These are phyloP conservation scores for Cyclura pinguis DNA, from an alignment of 2,797 vertebrate species.

Conservation along the genomic window DNA sequence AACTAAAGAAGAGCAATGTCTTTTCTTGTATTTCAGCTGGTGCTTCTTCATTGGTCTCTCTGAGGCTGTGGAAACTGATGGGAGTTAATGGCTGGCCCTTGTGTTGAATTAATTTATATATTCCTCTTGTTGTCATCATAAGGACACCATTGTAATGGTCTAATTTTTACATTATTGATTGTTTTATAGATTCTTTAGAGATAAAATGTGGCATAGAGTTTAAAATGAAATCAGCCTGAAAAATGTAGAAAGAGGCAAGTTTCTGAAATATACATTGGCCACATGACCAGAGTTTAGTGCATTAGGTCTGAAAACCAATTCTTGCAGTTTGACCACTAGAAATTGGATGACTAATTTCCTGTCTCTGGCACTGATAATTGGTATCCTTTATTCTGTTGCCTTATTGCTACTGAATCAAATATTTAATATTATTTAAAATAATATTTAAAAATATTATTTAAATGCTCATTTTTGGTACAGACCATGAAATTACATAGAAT, in stretches of 20 bases:
- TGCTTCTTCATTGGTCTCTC: not conserved
- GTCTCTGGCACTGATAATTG: too few relatives aligned
- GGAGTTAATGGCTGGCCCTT: not conserved
- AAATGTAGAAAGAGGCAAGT: not conserved
- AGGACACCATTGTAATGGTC: not conserved
- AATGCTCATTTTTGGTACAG: too few relatives aligned
- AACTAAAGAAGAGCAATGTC: not conserved
- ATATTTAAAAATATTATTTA: too few relatives aligned
- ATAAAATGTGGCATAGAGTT: not conserved
- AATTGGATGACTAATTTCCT: too few relatives aligned
- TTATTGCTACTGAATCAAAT: too few relatives aligned
- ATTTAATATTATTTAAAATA: too few relatives aligned
- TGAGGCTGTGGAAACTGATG: not conserved
- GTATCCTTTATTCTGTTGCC: too few relatives aligned
- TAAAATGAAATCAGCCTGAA: not conserved
- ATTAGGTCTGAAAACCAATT: too few relatives aligned
- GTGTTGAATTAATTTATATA: conserved; percentile 2
- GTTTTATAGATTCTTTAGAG: not conserved
- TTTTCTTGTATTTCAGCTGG: not conserved
- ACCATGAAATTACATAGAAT: too few relatives aligned
- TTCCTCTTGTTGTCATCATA: not conserved
- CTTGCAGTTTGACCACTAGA: too few relatives aligned
- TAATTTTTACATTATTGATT: not conserved
- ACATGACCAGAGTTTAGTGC: not conserved
- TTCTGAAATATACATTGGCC: not conserved